Evolutionary conservation across 2,888 invertebrate species (phyloP).

Genomic region (Anagyrus pseudococci): DNA sequence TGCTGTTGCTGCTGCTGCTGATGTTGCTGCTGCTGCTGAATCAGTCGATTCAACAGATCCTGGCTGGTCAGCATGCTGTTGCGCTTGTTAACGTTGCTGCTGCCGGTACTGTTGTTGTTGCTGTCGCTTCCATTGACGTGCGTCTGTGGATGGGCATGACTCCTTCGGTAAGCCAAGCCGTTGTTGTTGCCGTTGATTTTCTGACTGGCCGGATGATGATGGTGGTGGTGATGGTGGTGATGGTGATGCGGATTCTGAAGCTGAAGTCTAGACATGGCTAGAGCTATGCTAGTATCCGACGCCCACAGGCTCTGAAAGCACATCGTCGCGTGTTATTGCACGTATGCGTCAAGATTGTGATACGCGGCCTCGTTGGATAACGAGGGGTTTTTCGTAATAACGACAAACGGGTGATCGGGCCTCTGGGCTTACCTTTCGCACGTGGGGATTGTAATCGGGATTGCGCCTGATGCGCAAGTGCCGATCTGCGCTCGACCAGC

Average conservation of each 20-base stretch:
- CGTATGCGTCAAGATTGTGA: no score
- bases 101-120: slow-evolving; percentile 21
- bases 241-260: slow-evolving; percentile 61
- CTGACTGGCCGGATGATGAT: slow-evolving; percentile 52
- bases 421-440: slow-evolving; percentile 54
- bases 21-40: slow-evolving; percentile 25
- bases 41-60: slow-evolving; percentile 45
- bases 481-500: slow-evolving; percentile 69
- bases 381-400: no score
- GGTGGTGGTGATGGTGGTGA: slow-evolving; percentile 65
- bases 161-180: slow-evolving; percentile 43
- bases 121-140: not conserved
- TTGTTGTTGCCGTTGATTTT: slow-evolving; percentile 62
- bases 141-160: slow-evolving; percentile 58
- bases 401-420: not conserved
- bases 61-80: slow-evolving; percentile 48
- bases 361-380: no score
- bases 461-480: slow-evolving; percentile 85
- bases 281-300: slow-evolving; percentile 63
- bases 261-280: slow-evolving; percentile 58
- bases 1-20: slow-evolving; percentile 42
- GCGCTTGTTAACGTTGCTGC: slow-evolving; percentile 22
- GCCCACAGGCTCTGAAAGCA: slow-evolving; percentile 67
- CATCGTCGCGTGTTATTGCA: slow-evolving; percentile 26
- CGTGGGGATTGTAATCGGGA: slow-evolving; percentile 74